Evolutionary conservation across 2,888 invertebrate species (phyloP), one percentile per base, ranked within the genome.

Genomic region (Odontocolon sp.): DNA sequence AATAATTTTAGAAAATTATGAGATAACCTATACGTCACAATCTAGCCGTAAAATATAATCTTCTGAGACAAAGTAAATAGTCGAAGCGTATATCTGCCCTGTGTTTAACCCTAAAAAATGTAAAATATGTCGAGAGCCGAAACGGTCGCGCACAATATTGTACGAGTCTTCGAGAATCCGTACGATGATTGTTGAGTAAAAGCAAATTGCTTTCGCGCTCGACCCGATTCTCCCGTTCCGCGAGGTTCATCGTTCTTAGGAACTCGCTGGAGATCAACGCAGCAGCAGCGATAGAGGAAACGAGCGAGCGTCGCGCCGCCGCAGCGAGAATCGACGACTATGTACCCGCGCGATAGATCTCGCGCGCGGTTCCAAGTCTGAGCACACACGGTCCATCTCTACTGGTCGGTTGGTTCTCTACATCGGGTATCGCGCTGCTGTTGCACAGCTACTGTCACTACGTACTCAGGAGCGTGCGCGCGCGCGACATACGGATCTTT

Each of bases 241-340:
- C 77, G 61, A 6, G 36, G 63, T 61, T 61, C 61, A 61, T 61
- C 33, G 47, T 21, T 63, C 61, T 40, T 59, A 8, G 38, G 40
- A 21, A 36, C 38, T 47, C 57, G 50, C 52, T 6, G 31, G 14
- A 6, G 68, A 21, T 26, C 33, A 59, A n/a, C n/a, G n/a, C n/a
- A n/a, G n/a, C n/a, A n/a, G n/a, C n/a, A n/a, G n/a, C n/a, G n/a
- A n/a, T n/a, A n/a, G n/a, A n/a, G n/a, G n/a, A n/a, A 40, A 11
- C 54, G 61, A 11, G 21, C 69, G 77, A 73, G 28, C 9, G 64
- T 61, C 59, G 78, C 71, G 69, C 56, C 70, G 71, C 75, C 71
- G 69, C 40, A 63, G 71, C 59, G 54, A 40, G 54, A 40, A 38
- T 21, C 42, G 18, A 11, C 47, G 61, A 59, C 36, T 57, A 23